phyloP scores from a whole-genome alignment of 2,113 vertebrate species.

The Craseonycteris thonglongyai region DNA sequence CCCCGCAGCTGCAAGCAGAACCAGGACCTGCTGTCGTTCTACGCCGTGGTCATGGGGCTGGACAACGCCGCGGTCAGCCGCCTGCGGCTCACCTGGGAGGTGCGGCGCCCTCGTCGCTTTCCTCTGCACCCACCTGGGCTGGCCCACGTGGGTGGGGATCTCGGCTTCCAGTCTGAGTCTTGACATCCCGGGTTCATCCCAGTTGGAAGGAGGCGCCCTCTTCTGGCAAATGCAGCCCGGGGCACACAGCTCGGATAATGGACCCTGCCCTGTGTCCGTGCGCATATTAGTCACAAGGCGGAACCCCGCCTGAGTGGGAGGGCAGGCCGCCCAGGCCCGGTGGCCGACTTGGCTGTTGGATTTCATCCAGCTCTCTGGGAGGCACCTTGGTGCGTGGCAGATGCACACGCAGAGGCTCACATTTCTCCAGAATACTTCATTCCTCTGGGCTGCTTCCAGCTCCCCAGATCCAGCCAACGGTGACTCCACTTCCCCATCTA shows the following conservation, averaged over 20 bases:
- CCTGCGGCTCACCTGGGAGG: slow-evolving; percentile 95
- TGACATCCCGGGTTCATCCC: neutral
- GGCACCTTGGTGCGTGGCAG: neutral
- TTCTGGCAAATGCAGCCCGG: neutral
- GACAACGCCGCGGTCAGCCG: slow-evolving; percentile 93
- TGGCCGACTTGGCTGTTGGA: neutral
- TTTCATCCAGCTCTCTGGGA: neutral
- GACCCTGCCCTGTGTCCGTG: neutral
- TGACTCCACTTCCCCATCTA: neutral
- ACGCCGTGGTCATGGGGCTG: slow-evolving; percentile 92
- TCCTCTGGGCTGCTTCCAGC: neutral
- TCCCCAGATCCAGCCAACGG: neutral
- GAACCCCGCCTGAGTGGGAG: neutral
- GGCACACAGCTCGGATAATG: neutral
- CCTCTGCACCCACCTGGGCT: neutral
- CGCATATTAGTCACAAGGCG: neutral
- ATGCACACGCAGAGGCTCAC: neutral
- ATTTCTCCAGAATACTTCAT: neutral
- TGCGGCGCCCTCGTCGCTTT: neutral
- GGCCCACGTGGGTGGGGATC: neutral
- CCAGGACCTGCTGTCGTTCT: slow-evolving; percentile 96
- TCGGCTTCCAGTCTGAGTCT: neutral
- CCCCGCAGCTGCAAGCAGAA: slow-evolving; percentile 93
- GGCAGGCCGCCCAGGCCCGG: neutral
- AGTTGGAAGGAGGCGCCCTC: neutral